Conservation (phyloP, 2,797 vertebrate species). For the Crotalus adamanteus region DNA sequence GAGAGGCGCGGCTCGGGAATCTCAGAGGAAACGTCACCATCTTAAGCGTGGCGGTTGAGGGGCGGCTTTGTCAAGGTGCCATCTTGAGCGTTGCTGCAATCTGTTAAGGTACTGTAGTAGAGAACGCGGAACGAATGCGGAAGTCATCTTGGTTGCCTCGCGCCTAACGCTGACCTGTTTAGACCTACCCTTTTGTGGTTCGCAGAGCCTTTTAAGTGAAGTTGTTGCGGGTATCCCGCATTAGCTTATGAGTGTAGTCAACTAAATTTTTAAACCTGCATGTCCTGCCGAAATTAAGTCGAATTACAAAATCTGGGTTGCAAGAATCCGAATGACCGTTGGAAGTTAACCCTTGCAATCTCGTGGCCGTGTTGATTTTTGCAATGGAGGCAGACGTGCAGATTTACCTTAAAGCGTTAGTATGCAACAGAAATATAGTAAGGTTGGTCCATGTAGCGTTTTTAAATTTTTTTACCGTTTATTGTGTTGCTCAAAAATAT, state of each 20-base stretch:
- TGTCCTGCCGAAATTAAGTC: background rate
- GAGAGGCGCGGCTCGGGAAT: background rate
- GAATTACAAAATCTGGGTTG: background rate
- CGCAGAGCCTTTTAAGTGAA: background rate
- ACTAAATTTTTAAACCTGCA: background rate
- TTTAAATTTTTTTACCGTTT: background rate
- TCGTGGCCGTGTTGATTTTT: background rate
- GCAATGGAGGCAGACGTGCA: background rate
- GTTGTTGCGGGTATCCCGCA: background rate
- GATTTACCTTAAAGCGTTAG: background rate
- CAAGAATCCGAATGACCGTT: background rate
- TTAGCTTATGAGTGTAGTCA: background rate
- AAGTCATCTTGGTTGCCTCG: constrained; percentile 27
- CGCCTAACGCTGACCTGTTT: background rate
- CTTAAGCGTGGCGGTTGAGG: constrained; percentile 50
- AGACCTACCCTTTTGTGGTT: background rate
- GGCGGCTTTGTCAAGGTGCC: constrained; percentile 32
- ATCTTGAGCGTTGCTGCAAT: constrained; percentile 58
- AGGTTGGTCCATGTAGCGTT: background rate
- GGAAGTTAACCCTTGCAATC: background rate
- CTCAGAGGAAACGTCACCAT: constrained; percentile 61
- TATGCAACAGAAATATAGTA: background rate
- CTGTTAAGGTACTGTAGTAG: background rate
- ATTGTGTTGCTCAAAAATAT: background rate
- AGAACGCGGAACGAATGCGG: background rate